Evolutionary conservation across 2,888 invertebrate genomes (phyloP), one percentile per base, ranked within the genome.

Genomic region (Chloroclystis v-ata): DNA sequence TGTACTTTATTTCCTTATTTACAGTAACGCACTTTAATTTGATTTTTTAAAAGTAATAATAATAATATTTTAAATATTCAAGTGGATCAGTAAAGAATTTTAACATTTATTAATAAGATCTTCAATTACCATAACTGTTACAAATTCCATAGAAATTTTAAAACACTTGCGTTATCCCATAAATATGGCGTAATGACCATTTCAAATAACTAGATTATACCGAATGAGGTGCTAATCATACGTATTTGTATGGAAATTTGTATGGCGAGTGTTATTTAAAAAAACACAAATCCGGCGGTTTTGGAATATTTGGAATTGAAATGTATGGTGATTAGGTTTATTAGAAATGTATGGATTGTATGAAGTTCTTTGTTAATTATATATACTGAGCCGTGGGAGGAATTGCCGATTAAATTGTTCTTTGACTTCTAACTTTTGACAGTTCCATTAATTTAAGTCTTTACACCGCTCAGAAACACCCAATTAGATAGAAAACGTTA

Each of bases 131-230:
- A 52, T 56, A 47, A 29, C 46, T 46, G 9, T 13, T 25, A 39
- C 10, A n/a, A 42, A 50, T 43, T 43, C 39, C 38, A 35, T 43
- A 43, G 28, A 39, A 38, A 46, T 43, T 39, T 35, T 46, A 25
- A 46, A 13, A 50, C 54, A 47, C 54, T 54, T 49, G 50, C 54
- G 54, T 50, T 50, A 49, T 28, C 9, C 43, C 44, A 56, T 59
- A 59, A 56, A 56, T 56, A 48, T 51, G 40, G 30, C 24, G 49
- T 46, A 54, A 59, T 51, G 46, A 45, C 48, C 42, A 50, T 56
- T 56, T 51, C 47, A 45, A 54, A 59, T 53, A 59, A 56, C 54
- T 53, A 54, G 54, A 56, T 59, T 56, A 59, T 48, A 48, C 54
- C 48, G n/a, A 53, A 58, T 52, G 52, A 53, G 46, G 56, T 56